Base-by-base conservation (phyloP, 2,797 vertebrate genomes). In the Atherinosoma microstoma region DNA sequence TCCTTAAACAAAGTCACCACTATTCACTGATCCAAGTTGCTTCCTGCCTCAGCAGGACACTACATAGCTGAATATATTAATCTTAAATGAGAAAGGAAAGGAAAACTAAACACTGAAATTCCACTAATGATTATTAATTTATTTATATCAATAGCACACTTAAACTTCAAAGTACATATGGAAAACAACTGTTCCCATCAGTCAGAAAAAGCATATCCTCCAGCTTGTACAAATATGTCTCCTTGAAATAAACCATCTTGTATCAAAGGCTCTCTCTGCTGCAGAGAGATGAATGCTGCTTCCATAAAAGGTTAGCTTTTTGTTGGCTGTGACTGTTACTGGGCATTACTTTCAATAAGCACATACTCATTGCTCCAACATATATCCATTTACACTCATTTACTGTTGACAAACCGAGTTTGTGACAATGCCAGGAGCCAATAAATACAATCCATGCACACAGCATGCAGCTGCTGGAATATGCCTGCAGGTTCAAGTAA, bases 311-410 rank as follows among this genome's bases (percentile, higher is more conserved):
- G 76, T 78, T 86, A 79, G 73, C 67, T 69, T 87, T 88, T 84
- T 79, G 58, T 84, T 86, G 87, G 82, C 84, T 90, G 82, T 87
- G 84, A 86, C 77, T 83, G 81, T 90, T 89, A 86, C 79, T 89
- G 78, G 72, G 66, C 82, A 92, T 93, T 92, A 76, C 79, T 92
- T 92, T 88, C 84, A 91, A 91, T 92, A 91, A 93, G 84, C 73
- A 83, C 73, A 84, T 80, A 70, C 74, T 91, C 80, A 90, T 87
- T 84, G 80, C 82, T 86, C 73, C 71, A 73, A 85, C 85, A 79
- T 87, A 76, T 88, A 85, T 92, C 86, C 84, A 89, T 90, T 93
- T 89, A 75, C 80, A 86, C 70, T 88, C 81, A 87, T 91, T 88
- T 86, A 88, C 66, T 84, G 83, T 75, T 79, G 85, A 86, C 82